Percentiles rank a stretch among this genome's conserved stretches.
phyloP scores from a whole-genome alignment of 2,888 invertebrate genomes.

The Patella ulyssiponensis region DNA sequence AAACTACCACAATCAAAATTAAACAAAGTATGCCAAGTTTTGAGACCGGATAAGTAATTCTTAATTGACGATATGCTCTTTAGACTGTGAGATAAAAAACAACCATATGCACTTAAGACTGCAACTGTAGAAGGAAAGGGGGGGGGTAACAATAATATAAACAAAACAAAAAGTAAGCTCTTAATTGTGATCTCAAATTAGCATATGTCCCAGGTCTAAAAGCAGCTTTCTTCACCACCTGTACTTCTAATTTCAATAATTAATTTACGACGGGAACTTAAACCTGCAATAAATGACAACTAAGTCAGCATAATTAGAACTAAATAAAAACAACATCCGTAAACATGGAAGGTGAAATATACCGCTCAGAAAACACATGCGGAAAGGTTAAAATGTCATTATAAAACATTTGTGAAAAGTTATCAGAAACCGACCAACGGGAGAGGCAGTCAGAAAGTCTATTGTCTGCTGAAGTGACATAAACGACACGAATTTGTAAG shows the following conservation, averaged over 20 bases:
- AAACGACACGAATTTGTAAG: too few species aligned
- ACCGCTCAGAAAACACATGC: too few species aligned
- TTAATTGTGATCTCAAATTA: not conserved
- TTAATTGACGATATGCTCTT: not conserved
- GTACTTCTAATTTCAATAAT: too few species aligned
- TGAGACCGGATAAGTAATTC: not conserved
- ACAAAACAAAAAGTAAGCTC: not conserved
- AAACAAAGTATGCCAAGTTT: not conserved
- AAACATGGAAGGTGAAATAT: too few species aligned
- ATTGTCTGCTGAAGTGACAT: not conserved
- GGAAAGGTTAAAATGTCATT: too few species aligned
- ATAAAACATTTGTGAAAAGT: too few species aligned
- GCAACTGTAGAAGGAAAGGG: not conserved
- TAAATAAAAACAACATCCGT: too few species aligned
- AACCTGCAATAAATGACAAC: too few species aligned
- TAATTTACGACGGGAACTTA: too few species aligned
- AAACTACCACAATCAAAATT: not conserved
- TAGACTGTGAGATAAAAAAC: not conserved
- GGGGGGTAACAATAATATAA: not conserved
- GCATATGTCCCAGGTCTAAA: not conserved
- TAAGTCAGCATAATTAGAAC: too few species aligned
- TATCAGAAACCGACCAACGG: not conserved
- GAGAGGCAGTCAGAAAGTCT: not conserved
- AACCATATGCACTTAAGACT: not conserved
- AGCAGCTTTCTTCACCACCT: not conserved